phyloP scores from a whole-genome alignment of 2,113 vertebrate species.

The Leucoraja erinaceus region DNA sequence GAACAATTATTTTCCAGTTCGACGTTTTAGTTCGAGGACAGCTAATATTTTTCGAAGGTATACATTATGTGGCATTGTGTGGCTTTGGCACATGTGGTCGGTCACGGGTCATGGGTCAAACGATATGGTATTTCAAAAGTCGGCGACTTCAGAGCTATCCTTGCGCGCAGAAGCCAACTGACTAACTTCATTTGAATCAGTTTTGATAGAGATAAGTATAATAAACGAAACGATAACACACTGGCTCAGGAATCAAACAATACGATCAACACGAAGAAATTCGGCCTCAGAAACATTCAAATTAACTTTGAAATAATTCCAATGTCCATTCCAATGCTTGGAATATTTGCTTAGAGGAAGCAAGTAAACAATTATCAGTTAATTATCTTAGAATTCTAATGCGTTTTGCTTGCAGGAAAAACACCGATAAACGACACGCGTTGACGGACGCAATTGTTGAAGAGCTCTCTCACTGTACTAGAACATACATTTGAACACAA shows the following conservation, averaged over 20 bases:
- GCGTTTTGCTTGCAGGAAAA: neutral
- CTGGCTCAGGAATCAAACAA: neutral
- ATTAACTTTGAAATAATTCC: neutral
- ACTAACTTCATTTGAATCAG: conserved; percentile 34
- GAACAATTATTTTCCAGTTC: neutral
- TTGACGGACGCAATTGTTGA: neutral
- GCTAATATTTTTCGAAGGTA: conserved; percentile 29
- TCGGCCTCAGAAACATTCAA: neutral
- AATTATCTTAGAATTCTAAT: conserved; percentile 12
- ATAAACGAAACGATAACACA: neutral
- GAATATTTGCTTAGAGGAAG: neutral
- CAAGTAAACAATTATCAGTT: neutral
- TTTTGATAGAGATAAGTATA: conserved; percentile 17
- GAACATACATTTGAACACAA: neutral
- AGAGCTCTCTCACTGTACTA: neutral
- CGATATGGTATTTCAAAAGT: conserved; percentile 43
- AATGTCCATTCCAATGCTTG: neutral
- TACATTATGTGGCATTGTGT: conserved; percentile 39
- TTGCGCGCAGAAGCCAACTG: conserved; percentile 35
- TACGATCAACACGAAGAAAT: neutral
- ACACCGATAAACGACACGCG: neutral
- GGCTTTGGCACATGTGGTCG: conserved; percentile 38
- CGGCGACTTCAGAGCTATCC: conserved; percentile 44
- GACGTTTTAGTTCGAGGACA: neutral
- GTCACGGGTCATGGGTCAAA: conserved; percentile 60